Percentiles rank a stretch among this genome's conserved stretches.
These are phyloP conservation scores for Drosophila anomalata DNA, from an alignment of 2,888 invertebrate species.

Conservation along the genomic window DNA sequence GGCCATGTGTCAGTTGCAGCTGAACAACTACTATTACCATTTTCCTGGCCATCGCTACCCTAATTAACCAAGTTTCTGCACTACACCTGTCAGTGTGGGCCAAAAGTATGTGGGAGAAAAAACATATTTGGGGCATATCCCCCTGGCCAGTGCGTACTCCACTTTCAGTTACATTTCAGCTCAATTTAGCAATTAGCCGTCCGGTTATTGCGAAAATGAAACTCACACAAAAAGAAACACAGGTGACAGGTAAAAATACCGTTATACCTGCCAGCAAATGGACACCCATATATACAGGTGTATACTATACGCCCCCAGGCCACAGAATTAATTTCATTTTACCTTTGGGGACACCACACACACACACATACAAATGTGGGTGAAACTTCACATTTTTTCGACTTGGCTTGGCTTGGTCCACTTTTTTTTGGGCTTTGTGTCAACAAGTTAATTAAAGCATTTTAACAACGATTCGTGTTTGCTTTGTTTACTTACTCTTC, in stretches of 20 bases:
- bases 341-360: constrained; percentile 51
- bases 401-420: constrained; percentile 22
- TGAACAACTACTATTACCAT: background rate
- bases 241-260: constrained; percentile 30
- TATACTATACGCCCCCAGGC: constrained; percentile 5
- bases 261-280: constrained; percentile 10
- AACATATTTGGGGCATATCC: constrained; percentile 2
- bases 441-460: constrained; percentile 78
- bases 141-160: constrained; percentile 2
- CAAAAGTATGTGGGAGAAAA: background rate
- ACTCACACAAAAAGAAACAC: constrained; percentile 16
- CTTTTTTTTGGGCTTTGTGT: constrained; percentile 52
- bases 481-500: constrained; percentile 22
- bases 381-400: constrained; percentile 36
- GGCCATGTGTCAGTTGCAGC: constrained; percentile 36
- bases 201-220: constrained; percentile 53
- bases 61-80: constrained; percentile 66
- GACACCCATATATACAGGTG: constrained; percentile 1
- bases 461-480: constrained; percentile 66
- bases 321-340: constrained; percentile 64
- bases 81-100: constrained; percentile 18
- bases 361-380: constrained; percentile 17
- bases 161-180: constrained; percentile 42
- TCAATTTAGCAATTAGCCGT: constrained; percentile 72
- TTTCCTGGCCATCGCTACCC: constrained; percentile 4